These are phyloP conservation scores for Caenorhabditis remanei DNA, from an alignment of 1,140 invertebrate genomes.

Conservation along the genomic window DNA sequence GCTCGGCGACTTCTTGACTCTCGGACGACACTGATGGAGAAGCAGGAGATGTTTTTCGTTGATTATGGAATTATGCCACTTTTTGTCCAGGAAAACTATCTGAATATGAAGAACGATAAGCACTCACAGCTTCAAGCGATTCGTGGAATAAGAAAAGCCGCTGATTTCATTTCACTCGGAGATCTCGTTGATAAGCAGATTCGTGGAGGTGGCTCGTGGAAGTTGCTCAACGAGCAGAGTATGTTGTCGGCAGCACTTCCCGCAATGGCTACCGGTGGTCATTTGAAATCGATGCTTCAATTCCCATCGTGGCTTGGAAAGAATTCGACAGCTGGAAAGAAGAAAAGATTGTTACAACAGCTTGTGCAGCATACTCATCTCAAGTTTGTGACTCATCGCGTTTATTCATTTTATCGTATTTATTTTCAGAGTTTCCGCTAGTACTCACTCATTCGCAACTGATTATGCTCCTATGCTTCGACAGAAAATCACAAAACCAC, in stretches of 20 bases:
- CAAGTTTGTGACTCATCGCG: conserved; percentile 80
- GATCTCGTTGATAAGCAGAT: conserved; percentile 89
- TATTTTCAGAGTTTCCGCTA: conserved; percentile 71
- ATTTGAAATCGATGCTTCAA: conserved; percentile 85
- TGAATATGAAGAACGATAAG: conserved; percentile 78
- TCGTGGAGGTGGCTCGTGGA: conserved; percentile 86
- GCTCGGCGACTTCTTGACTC: conserved; percentile 85
- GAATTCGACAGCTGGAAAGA: conserved; percentile 88
- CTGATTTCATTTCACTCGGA: conserved; percentile 87
- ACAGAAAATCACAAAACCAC: conserved; percentile 84
- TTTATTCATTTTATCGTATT: conserved; percentile 6
- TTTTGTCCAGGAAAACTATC: conserved; percentile 98
- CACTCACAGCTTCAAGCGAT: conserved; percentile 79
- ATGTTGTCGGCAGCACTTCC: conserved; percentile 92
- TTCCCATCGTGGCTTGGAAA: conserved; percentile 97
- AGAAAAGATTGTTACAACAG: conserved; percentile 87
- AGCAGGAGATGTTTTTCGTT: conserved; percentile 92
- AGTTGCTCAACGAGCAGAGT: conserved; percentile 89
- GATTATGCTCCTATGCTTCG: conserved; percentile 87
- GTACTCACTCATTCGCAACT: conserved; percentile 67
- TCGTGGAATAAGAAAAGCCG: conserved; percentile 84
- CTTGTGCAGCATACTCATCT: conserved; percentile 86
- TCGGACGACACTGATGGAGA: conserved; percentile 85
- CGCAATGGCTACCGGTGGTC: conserved; percentile 87
- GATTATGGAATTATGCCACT: conserved; percentile 94